Evolutionary conservation across 2,888 invertebrate species (phyloP).

Genomic region (Caenorhabditis japonica): DNA sequence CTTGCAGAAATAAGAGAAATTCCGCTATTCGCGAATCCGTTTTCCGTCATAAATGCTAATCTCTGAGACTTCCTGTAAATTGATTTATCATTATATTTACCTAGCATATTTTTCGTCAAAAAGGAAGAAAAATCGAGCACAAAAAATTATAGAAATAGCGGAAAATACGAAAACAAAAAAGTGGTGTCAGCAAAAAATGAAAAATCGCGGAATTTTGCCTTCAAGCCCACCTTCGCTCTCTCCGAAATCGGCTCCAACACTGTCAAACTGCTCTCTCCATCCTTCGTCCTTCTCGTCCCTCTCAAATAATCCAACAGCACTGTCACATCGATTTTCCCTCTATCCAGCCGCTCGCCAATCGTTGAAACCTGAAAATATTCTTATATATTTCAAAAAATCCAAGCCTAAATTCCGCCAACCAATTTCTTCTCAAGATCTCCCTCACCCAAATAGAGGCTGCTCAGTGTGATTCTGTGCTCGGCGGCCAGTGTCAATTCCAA

Average conservation of each 20-base stretch:
- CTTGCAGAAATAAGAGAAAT: too few relatives aligned
- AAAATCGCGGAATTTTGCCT: too few relatives aligned
- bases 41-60: too few relatives aligned
- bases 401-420: conserved; percentile 76
- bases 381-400: background rate
- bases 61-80: too few relatives aligned
- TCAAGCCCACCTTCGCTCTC: conserved; percentile 63
- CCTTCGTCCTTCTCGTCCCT: conserved; percentile 66
- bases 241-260: conserved; percentile 63
- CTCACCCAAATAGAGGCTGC: conserved; percentile 93
- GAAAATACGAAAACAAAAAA: too few relatives aligned
- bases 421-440: conserved; percentile 87
- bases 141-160: too few relatives aligned
- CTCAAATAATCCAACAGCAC: conserved; percentile 72
- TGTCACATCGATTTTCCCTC: conserved; percentile 52
- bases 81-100: too few relatives aligned
- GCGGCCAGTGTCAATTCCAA: conserved; percentile 77
- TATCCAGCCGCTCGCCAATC: conserved; percentile 47
- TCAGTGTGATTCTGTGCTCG: conserved; percentile 81
- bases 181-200: too few relatives aligned
- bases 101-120: too few relatives aligned
- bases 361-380: conserved; percentile 57
- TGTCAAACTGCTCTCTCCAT: conserved; percentile 65
- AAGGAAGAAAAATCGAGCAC: too few relatives aligned
- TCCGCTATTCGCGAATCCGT: too few relatives aligned